Conservation (phyloP, 1,140 invertebrate species). For the Zaprionus capensis region DNA sequence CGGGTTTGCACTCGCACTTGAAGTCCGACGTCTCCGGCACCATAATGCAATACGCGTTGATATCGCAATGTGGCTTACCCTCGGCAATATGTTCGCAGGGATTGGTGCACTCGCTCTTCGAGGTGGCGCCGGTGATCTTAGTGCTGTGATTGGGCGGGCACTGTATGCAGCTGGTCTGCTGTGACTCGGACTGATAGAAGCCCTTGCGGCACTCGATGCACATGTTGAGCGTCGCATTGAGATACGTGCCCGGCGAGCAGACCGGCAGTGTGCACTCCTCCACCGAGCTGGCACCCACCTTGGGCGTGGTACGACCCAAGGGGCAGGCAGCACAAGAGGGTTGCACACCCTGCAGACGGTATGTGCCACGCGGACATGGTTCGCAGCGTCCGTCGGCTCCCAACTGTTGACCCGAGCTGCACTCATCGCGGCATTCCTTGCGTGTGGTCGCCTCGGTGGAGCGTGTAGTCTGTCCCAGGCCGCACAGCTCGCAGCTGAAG, state of each 20-base stretch:
- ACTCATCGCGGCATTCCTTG: slow-evolving; percentile 95
- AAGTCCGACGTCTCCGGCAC: slow-evolving; percentile 94
- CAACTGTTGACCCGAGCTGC: slow-evolving; percentile 94
- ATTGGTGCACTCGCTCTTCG: slow-evolving; percentile 94
- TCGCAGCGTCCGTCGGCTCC: slow-evolving; percentile 95
- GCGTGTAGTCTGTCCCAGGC: slow-evolving; percentile 96
- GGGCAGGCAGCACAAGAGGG: slow-evolving; percentile 96
- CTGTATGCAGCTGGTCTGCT: slow-evolving; percentile 94
- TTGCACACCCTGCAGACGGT: slow-evolving; percentile 93
- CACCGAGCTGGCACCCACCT: slow-evolving; percentile 91
- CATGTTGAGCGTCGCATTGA: slow-evolving; percentile 93
- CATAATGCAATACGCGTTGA: slow-evolving; percentile 94
- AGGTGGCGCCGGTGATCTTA: slow-evolving; percentile 89
- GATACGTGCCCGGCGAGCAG: slow-evolving; percentile 92
- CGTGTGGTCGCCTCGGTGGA: slow-evolving; percentile 95
- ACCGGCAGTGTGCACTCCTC: slow-evolving; percentile 97
- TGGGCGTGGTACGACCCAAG: slow-evolving; percentile 93
- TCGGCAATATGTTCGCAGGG: slow-evolving; percentile 91
- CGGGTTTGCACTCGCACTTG: slow-evolving; percentile 96
- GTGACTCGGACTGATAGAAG: slow-evolving; percentile 95
- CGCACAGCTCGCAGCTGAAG: slow-evolving; percentile 95
- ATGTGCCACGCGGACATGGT: slow-evolving; percentile 95
- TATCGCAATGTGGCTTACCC: slow-evolving; percentile 92
- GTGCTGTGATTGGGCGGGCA: slow-evolving; percentile 98
- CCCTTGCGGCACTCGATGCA: slow-evolving; percentile 96